Evolutionary conservation across 2,888 invertebrate genomes (phyloP).

Genomic region (Anorthoa munda): DNA sequence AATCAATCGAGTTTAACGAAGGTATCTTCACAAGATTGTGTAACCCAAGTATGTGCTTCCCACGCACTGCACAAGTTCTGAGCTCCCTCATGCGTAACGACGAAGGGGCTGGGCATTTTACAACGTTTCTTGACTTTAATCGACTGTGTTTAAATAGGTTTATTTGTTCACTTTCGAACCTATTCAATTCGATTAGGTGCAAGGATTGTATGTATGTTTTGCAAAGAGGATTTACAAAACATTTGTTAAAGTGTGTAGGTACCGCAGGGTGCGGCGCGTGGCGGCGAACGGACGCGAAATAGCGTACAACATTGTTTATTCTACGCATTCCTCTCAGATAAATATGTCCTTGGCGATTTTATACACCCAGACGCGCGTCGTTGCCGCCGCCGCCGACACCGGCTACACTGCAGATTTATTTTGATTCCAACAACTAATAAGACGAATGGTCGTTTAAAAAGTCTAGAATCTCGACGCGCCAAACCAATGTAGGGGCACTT

Average conservation of each 20-base stretch:
- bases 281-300: slow-evolving; percentile 78
- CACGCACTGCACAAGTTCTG: slow-evolving; percentile 84
- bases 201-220: slow-evolving; percentile 33
- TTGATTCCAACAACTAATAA: slow-evolving; percentile 75
- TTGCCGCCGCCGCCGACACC: slow-evolving; percentile 68
- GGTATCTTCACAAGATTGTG: slow-evolving; percentile 87
- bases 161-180: slow-evolving; percentile 63
- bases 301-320: slow-evolving; percentile 87
- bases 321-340: slow-evolving; percentile 88
- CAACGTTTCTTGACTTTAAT: slow-evolving; percentile 82
- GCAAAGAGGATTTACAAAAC: slow-evolving; percentile 62
- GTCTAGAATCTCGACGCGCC: slow-evolving; percentile 49
- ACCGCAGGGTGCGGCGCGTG: slow-evolving; percentile 78
- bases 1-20: slow-evolving; percentile 76
- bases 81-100: slow-evolving; percentile 85
- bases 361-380: slow-evolving; percentile 79
- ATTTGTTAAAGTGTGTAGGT: slow-evolving; percentile 55
- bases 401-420: slow-evolving; percentile 77
- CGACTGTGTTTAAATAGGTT: slow-evolving; percentile 78
- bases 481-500: slow-evolving; percentile 32
- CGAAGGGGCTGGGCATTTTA: slow-evolving; percentile 87
- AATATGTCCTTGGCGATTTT: slow-evolving; percentile 89
- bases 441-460: slow-evolving; percentile 64
- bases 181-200: slow-evolving; percentile 55
- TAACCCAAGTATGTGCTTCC: slow-evolving; percentile 89